These are phyloP conservation scores for Chaitophorus viminalis DNA, from an alignment of 2,888 invertebrate genomes.

Conservation along the genomic window DNA sequence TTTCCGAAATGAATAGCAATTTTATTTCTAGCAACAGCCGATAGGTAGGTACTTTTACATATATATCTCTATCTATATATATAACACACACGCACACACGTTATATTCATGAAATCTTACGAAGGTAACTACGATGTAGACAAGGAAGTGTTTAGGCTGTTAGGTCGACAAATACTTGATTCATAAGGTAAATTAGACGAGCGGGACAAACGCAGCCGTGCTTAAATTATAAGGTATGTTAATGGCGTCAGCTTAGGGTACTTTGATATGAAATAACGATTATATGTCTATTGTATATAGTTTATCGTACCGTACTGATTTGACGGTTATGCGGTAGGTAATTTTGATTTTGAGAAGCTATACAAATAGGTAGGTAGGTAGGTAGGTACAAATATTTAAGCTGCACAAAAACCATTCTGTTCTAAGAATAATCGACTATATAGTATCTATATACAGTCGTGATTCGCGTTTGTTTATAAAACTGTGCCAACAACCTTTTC, in stretches of 20 bases:
- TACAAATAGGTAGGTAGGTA: too few relatives aligned
- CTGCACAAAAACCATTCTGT: background rate
- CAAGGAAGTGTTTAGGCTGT: slow-evolving; percentile 7
- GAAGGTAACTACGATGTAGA: background rate
- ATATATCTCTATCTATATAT: slow-evolving; percentile 4
- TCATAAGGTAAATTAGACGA: background rate
- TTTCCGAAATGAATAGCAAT: slow-evolving; percentile 43
- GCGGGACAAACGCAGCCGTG: background rate
- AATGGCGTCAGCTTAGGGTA: slow-evolving; percentile 1
- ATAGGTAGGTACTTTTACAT: background rate
- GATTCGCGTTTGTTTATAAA: background rate
- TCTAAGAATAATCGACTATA: background rate
- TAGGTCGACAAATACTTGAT: background rate
- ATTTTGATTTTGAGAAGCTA: background rate
- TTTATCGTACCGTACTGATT: background rate
- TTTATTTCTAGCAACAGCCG: slow-evolving; percentile 36
- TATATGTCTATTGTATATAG: background rate
- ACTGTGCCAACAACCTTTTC: background rate
- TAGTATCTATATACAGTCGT: background rate
- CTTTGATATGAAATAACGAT: background rate
- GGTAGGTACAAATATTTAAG: background rate
- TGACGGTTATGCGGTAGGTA: background rate
- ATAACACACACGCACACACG: background rate
- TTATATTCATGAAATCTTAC: background rate
- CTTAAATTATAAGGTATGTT: background rate